A percentile compares a stretch with the other conserved stretches of the same genome.
Evolutionary conservation across 2,113 vertebrate species (phyloP).

Genomic region (Donacobius atricapilla): DNA sequence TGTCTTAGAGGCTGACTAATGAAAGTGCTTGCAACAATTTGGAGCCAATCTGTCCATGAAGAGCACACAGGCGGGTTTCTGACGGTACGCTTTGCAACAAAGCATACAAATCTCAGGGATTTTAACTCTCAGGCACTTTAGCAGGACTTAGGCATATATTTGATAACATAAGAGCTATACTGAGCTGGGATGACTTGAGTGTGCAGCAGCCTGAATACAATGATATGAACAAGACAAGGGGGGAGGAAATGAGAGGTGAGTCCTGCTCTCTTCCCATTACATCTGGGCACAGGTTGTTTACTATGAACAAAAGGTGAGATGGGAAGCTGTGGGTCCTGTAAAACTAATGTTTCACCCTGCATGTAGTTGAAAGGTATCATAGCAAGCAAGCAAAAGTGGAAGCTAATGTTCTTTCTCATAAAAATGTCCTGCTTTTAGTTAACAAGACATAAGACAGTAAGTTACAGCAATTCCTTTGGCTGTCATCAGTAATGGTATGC

Average conservation of each 20-base stretch:
- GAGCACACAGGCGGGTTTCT: background rate
- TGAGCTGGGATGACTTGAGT: background rate
- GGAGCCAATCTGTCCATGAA: background rate
- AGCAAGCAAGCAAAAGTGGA: background rate
- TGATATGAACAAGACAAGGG: background rate
- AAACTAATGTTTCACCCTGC: background rate
- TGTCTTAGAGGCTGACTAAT: background rate
- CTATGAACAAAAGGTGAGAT: background rate
- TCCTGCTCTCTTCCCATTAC: background rate
- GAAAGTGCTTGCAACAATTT: background rate
- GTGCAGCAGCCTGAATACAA: background rate
- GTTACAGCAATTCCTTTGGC: background rate
- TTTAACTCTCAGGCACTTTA: background rate
- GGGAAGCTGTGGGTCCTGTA: background rate
- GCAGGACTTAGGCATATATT: background rate
- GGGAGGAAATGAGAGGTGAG: background rate
- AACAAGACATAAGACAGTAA: background rate
- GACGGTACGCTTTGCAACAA: background rate
- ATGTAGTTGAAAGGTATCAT: background rate
- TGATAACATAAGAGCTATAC: background rate
- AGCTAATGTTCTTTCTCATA: background rate
- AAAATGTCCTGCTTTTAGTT: background rate
- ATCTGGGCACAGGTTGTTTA: background rate
- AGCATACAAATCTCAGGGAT: background rate
- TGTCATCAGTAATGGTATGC: background rate